A percentile compares a stretch with the other conserved stretches of the same genome.
Evolutionary conservation across 2,888 invertebrate species (phyloP).

Genomic region (Mimachlamys varia): DNA sequence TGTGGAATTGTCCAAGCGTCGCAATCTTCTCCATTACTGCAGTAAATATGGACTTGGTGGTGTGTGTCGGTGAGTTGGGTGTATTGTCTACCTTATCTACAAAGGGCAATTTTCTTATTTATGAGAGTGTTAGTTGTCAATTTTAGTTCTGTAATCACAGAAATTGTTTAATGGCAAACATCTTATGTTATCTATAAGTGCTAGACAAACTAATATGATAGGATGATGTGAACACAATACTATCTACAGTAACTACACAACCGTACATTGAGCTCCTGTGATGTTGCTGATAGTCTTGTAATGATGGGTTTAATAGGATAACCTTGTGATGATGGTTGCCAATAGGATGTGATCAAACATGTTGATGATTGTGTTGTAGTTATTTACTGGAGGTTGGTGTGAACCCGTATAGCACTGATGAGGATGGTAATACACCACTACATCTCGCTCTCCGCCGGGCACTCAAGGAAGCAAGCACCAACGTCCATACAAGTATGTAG

Average conservation of each 20-base stretch:
- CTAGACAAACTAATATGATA: too few relatives aligned
- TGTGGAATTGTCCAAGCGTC: constrained; percentile 56
- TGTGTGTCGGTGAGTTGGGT: constrained; percentile 58
- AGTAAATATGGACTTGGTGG: constrained; percentile 63
- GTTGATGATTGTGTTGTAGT: constrained; percentile 52
- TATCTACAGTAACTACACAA: too few relatives aligned
- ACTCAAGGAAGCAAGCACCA: constrained; percentile 36
- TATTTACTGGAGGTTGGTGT: constrained; percentile 62
- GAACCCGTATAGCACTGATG: constrained; percentile 55
- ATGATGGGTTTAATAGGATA: too few relatives aligned
- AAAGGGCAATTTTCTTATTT: too few relatives aligned
- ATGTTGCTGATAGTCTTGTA: too few relatives aligned
- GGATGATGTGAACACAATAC: too few relatives aligned
- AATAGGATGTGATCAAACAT: too few relatives aligned
- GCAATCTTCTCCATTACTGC: constrained; percentile 66
- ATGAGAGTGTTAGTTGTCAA: too few relatives aligned
- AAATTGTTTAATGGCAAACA: too few relatives aligned
- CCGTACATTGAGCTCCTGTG: too few relatives aligned
- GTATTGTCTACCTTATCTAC: not conserved
- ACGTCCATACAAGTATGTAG: not conserved
- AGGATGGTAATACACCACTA: constrained; percentile 62
- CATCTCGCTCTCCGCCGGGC: constrained; percentile 63
- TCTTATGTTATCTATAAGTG: too few relatives aligned
- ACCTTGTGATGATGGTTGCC: not conserved
- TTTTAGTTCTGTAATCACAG: too few relatives aligned